Conservation (phyloP, 1,140 invertebrate species). For the Homarus americanus region DNA sequence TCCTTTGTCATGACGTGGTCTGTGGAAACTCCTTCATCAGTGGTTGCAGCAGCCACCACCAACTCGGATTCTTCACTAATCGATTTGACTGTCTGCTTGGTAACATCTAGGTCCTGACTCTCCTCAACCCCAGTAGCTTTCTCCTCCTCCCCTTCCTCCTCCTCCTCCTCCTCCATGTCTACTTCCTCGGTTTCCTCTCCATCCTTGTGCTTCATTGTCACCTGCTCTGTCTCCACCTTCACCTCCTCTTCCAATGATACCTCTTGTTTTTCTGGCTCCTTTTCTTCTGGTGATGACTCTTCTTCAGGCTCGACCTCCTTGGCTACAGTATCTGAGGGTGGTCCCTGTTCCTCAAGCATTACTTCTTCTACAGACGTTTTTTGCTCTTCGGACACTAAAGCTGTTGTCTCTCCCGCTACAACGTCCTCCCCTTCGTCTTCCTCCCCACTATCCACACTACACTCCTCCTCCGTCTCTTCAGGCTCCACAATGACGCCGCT, state of each 20-base stretch:
- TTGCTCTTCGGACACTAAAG: not conserved
- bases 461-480: conserved; percentile 10
- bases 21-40: not conserved
- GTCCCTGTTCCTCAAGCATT: not conserved
- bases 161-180: no score
- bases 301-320: not conserved
- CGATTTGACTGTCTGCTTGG: not conserved
- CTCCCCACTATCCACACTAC: no score
- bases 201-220: not conserved
- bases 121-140: no score
- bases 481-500: conserved; percentile 15
- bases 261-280: not conserved
- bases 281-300: not conserved
- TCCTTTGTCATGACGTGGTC: not conserved
- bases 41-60: not conserved
- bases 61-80: not conserved
- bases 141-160: not conserved
- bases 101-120: not conserved
- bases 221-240: not conserved
- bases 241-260: not conserved
- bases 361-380: not conserved
- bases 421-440: not conserved
- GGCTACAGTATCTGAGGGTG: not conserved
- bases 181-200: not conserved
- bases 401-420: not conserved